Evolutionary conservation across 2,888 invertebrate species (phyloP), one percentile per base, ranked within the genome.

Genomic region (Synergus japonicus): DNA sequence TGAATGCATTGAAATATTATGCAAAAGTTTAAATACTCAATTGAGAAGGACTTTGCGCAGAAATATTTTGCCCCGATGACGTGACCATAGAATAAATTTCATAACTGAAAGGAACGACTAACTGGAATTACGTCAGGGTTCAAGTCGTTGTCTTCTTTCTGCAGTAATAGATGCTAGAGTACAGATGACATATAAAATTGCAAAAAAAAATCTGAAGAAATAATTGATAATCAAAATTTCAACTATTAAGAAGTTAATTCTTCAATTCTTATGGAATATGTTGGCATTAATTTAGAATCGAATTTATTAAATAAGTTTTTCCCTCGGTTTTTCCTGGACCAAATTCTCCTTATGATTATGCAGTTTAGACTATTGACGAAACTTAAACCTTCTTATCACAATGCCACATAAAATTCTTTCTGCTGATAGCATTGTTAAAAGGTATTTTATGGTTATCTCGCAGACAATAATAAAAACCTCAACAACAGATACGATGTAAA

Each of bases 11-110:
- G 0, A n/a, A 5, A 9, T 54, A n/a, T 54, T 54, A 9, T n/a
- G 54, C 54, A 54, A 54, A 29, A 29, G n/a, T 54, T n/a, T 43
- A 9, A 43, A 7, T 9, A n/a, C 54, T 54, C n/a, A 54, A 15
- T 7, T 49, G 46, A 46, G 67, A 69, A 69, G 67, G 67, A 29
- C 46, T 29, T 69, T 54, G 49, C 49, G 69, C 37, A 73, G 46
- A 49, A 29, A 69, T 73, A 37, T 73, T 73, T 73, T 12, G 29
- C 54, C 37, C n/a, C 49, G 29, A 54, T 73, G 49, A 73, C n/a
- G 54, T 73, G 54, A 4, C 41, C 54, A 12, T 37, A 37, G 54
- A 54, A 54, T n/a, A n/a, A 54, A n/a, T 37, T 12, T 60, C 5
- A 54, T 54, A 18, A 41, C 41, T 37, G n/a, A 49, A 37, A 73